A percentile compares a stretch with the other conserved stretches of the same genome.
Evolutionary conservation across 2,113 vertebrate genomes (phyloP).

Genomic region (rat (Rattus norvegicus)): DNA sequence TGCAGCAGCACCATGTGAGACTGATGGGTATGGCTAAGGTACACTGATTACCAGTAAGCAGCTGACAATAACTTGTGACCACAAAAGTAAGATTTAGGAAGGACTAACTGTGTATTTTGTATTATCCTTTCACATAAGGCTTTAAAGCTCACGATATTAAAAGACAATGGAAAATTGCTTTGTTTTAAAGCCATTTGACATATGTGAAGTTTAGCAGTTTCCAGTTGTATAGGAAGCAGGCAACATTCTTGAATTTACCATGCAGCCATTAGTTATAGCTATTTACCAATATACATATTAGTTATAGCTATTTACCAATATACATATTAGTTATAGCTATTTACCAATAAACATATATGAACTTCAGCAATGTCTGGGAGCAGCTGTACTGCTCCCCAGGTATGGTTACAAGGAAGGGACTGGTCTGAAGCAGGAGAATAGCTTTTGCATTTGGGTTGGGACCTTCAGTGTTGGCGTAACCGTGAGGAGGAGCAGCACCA

Average conservation of each 20-base stretch:
- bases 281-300: conserved; percentile 22
- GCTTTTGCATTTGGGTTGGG: conserved; percentile 45
- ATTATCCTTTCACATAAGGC: conserved; percentile 3
- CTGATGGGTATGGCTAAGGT: neutral
- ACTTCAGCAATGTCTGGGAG: neutral
- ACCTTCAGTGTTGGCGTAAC: neutral
- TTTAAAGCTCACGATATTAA: conserved; percentile 57
- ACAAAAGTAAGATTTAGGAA: conserved; percentile 60
- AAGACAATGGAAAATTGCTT: conserved; percentile 33
- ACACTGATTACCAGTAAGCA: neutral
- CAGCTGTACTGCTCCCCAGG: neutral
- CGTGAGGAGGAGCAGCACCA: neutral
- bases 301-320: conserved; percentile 21
- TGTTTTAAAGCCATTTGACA: conserved; percentile 30
- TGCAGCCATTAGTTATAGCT: neutral
- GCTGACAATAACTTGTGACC: conserved; percentile 30
- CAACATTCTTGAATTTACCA: neutral
- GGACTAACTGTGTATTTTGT: conserved; percentile 26
- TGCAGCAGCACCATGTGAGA: conserved; percentile 28
- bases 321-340: conserved; percentile 4
- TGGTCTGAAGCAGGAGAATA: neutral
- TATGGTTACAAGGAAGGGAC: neutral
- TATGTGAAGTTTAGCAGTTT: conserved; percentile 42
- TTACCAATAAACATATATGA: neutral
- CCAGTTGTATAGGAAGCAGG: neutral